These are phyloP conservation scores for Australoheros facetus DNA, from an alignment of 2,797 vertebrate species.

Conservation along the genomic window DNA sequence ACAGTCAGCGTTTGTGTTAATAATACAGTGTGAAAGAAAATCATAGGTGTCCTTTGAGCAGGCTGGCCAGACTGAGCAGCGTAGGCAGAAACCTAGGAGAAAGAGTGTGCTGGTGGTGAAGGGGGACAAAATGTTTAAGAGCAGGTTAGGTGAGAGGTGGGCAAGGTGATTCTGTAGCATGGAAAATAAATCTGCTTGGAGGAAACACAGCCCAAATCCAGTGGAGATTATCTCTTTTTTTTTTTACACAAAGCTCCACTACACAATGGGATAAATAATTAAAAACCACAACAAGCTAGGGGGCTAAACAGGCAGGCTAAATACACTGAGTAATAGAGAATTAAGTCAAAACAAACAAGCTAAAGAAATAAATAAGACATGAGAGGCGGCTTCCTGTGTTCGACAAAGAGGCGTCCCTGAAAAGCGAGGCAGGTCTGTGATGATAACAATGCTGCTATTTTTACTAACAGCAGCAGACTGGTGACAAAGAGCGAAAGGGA, in stretches of 20 bases:
- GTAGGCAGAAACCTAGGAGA: slow-evolving; percentile 44
- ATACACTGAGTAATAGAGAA: background rate
- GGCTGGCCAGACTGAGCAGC: slow-evolving; percentile 32
- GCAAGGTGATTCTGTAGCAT: slow-evolving; percentile 38
- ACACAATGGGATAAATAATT: slow-evolving; percentile 42
- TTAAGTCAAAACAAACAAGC: slow-evolving; percentile 56
- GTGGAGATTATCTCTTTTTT: slow-evolving; percentile 19
- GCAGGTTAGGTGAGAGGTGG: slow-evolving; percentile 39
- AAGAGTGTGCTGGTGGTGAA: slow-evolving; percentile 11
- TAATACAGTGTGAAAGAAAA: slow-evolving; percentile 51
- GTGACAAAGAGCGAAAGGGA: slow-evolving; percentile 65
- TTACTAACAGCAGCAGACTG: slow-evolving; percentile 71
- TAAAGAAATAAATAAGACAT: slow-evolving; percentile 57
- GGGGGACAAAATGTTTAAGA: slow-evolving; percentile 13
- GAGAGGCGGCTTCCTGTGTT: slow-evolving; percentile 65
- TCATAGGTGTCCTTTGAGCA: slow-evolving; percentile 47
- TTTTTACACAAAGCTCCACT: slow-evolving; percentile 2
- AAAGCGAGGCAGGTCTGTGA: slow-evolving; percentile 56
- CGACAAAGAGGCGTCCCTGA: slow-evolving; percentile 49
- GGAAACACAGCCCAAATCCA: slow-evolving; percentile 32
- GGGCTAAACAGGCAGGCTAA: slow-evolving; percentile 12
- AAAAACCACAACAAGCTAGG: slow-evolving; percentile 24
- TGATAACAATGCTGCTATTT: slow-evolving; percentile 78
- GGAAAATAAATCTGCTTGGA: slow-evolving; percentile 57
- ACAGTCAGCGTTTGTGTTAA: slow-evolving; percentile 46